Base-by-base conservation (phyloP, 2,888 invertebrate species). In the Allygus modestus region DNA sequence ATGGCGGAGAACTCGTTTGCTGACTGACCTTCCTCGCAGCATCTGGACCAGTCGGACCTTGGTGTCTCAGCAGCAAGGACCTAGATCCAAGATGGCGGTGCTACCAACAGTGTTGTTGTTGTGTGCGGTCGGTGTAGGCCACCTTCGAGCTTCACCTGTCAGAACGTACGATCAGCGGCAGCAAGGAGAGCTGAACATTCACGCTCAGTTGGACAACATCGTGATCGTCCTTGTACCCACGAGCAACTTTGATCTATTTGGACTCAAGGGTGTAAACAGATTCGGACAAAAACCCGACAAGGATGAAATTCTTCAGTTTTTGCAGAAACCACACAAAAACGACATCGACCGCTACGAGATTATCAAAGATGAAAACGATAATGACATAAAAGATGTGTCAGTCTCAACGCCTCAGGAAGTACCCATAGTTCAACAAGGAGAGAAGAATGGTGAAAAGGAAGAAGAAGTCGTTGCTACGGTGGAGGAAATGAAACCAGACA, bases 141-240 rank as follows among this genome's bases (percentile, higher is more conserved):
- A 73, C 15, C 41, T 41, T 4, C 81, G 82, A 11, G 82, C 84
- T 0, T 85, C 87, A 1, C 81, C 85, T 5, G 26, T 81, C 2
- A 89, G 89, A 71, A 89, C 88, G 54, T 94, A 93, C 91, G 94
- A 96, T 89, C 95, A 96, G 89, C 92, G 95, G 0, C 96, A 96
- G 89, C 94, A 95, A 84, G 96, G 96, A n/a, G 93, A 94, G 1
- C 89, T 92, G 86, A 96, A 97, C 90, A 92, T 96, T 15, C 92
- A 94, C 81, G 94, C 95, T 0, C 94, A 96, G 89, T 90, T 96
- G 12, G 94, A 95, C 87, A 96, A 96, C 89, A 93, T 96, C 86
- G 91, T 96, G 86, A 90, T 96, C 81, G 90, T 96, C 33, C 89
- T 96, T n/a, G 93, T 94, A 0, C 90, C 94, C 37, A 54, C 82